Evolutionary conservation across 2,888 invertebrate genomes (phyloP).

Genomic region (Nomada ruficornis): DNA sequence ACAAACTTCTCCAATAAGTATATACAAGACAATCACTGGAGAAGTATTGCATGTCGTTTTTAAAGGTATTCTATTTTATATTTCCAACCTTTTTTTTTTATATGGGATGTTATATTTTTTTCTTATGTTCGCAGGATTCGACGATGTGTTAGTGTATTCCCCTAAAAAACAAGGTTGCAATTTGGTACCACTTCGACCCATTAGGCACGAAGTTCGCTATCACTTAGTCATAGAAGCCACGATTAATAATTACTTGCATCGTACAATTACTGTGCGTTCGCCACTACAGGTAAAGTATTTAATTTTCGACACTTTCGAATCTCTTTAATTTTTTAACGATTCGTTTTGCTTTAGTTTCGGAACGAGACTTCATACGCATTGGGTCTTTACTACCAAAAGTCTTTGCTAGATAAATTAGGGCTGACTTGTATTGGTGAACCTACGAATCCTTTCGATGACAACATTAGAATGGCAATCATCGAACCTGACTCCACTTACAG

Average conservation of each 20-base stretch:
- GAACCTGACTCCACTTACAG: constrained; percentile 91
- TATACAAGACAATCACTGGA: constrained; percentile 88
- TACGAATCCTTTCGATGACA: constrained; percentile 91
- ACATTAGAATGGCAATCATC: constrained; percentile 89
- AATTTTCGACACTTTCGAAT: background rate
- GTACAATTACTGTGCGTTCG: constrained; percentile 88
- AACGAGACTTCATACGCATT: constrained; percentile 92
- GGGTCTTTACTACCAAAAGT: constrained; percentile 90
- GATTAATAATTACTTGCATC: constrained; percentile 86
- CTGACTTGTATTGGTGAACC: constrained; percentile 88
- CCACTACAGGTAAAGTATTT: constrained; percentile 88
- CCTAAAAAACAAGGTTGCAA: constrained; percentile 88
- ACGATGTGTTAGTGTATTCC: constrained; percentile 88
- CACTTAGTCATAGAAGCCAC: constrained; percentile 89
- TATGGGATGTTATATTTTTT: background rate
- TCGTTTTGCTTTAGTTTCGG: constrained; percentile 85
- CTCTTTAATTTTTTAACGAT: background rate
- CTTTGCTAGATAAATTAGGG: constrained; percentile 88
- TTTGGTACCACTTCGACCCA: constrained; percentile 88
- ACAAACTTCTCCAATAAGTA: constrained; percentile 85
- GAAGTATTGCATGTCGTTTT: constrained; percentile 88
- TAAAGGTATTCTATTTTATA: constrained; percentile 83
- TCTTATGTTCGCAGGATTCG: constrained; percentile 83
- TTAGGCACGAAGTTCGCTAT: constrained; percentile 87
- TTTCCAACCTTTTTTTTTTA: background rate